Evolutionary conservation across 2,113 vertebrate genomes (phyloP).

Genomic region (Lutjanus erythropterus): DNA sequence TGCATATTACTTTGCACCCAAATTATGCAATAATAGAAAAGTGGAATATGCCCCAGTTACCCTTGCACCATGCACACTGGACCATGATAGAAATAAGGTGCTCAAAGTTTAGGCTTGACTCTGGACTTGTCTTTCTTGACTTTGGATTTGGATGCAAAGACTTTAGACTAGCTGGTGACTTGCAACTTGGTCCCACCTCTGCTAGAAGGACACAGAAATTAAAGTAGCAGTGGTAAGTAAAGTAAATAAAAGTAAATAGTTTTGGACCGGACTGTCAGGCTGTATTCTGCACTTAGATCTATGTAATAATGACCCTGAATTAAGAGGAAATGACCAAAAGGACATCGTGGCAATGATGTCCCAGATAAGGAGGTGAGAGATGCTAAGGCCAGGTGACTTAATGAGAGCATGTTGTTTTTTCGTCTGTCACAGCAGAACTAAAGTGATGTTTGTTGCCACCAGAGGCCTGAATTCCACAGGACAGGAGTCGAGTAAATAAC

Average conservation of each 20-base stretch:
- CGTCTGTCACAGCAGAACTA: conserved; percentile 44
- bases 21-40: no score
- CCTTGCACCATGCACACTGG: no score
- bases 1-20: no score
- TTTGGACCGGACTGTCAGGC: not conserved
- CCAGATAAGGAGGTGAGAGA: conserved; percentile 27
- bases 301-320: not conserved
- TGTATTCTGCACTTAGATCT: not conserved
- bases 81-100: no score
- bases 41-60: no score
- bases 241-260: not conserved
- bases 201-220: no score
- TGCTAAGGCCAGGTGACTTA: conserved; percentile 61
- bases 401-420: conserved; percentile 64
- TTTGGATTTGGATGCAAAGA: no score
- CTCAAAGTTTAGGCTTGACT: no score
- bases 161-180: no score
- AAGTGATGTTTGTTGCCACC: conserved; percentile 51
- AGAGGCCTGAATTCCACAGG: conserved; percentile 46
- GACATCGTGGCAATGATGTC: conserved; percentile 6
- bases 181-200: no score
- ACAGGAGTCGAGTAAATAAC: conserved; percentile 55
- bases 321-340: not conserved
- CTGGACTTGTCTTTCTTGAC: no score
- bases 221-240: not conserved